A percentile compares a stretch with the other conserved stretches of the same genome.
Conservation (phyloP, 2,888 invertebrate genomes). For the Onchidella celtica region DNA sequence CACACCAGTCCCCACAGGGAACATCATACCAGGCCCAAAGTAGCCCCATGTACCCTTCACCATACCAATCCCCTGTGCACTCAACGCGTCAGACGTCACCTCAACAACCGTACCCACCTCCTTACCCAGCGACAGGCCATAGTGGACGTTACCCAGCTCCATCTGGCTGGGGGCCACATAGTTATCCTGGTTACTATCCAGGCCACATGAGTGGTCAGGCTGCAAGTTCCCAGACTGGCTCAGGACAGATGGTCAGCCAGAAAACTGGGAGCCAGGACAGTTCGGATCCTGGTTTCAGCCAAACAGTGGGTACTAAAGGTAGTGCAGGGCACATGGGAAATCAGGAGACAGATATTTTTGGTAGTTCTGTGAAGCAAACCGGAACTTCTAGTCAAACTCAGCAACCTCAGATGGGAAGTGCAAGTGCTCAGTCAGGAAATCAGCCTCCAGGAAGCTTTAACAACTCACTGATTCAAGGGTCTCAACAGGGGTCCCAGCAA, state of each 20-base stretch:
- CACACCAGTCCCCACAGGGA: neutral
- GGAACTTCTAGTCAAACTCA: neutral
- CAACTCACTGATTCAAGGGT: neutral
- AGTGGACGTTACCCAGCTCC: neutral
- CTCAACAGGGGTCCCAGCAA: neutral
- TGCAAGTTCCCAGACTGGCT: neutral
- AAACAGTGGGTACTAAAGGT: neutral
- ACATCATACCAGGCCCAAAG: slow-evolving; percentile 16
- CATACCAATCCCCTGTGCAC: slow-evolving; percentile 36
- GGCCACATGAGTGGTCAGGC: slow-evolving; percentile 1
- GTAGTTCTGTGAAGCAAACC: neutral
- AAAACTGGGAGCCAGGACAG: neutral
- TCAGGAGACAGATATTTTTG: neutral
- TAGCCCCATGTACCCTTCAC: slow-evolving; percentile 26
- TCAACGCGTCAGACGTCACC: slow-evolving; percentile 16
- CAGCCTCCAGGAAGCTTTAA: neutral
- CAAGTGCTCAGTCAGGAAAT: neutral
- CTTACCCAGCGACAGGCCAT: slow-evolving; percentile 23
- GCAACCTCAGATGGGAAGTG: neutral
- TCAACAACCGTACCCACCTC: slow-evolving; percentile 24
- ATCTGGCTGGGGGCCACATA: slow-evolving; percentile 9
- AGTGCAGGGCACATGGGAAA: neutral
- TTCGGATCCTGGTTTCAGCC: neutral
- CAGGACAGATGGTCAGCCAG: too few species aligned
- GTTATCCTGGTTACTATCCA: slow-evolving; percentile 16